These are phyloP conservation scores for Sesia apiformis DNA, from an alignment of 2,888 invertebrate species.

Conservation along the genomic window DNA sequence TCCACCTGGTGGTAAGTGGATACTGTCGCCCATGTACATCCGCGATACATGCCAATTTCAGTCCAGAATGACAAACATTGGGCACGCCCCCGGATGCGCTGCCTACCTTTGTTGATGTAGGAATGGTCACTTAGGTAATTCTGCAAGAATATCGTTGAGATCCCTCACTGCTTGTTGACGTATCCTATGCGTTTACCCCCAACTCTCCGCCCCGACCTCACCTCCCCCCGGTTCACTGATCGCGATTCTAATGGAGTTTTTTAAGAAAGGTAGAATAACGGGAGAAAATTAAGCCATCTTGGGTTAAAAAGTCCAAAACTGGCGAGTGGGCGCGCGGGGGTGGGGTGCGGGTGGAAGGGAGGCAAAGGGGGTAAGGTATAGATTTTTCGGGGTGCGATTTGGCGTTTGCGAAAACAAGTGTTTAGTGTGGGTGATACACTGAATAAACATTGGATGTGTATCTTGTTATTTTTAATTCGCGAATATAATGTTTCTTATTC, in stretches of 20 bases:
- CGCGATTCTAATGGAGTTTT: constrained; percentile 53
- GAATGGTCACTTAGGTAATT: too few species aligned
- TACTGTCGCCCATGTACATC: too few species aligned
- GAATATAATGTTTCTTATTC: too few species aligned
- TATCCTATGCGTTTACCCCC: background rate
- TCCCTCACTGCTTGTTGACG: background rate
- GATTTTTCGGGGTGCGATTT: constrained; percentile 41
- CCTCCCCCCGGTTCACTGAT: constrained; percentile 14
- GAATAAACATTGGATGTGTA: background rate
- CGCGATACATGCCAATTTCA: too few species aligned
- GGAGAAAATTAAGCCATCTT: constrained; percentile 68
- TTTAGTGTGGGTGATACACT: constrained; percentile 23
- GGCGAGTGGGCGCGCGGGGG: constrained; percentile 22
- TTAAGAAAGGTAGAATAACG: constrained; percentile 47
- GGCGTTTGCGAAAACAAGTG: constrained; percentile 35
- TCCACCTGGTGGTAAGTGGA: too few species aligned
- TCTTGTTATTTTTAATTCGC: background rate
- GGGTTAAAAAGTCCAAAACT: constrained; percentile 62
- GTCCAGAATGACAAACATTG: too few species aligned
- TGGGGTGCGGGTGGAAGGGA: constrained; percentile 11
- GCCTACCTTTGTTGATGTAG: too few species aligned
- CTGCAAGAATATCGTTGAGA: background rate
- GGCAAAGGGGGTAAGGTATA: constrained; percentile 27
- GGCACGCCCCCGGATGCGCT: too few species aligned
- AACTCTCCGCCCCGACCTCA: constrained; percentile 9